Percentiles rank a stretch among this genome's conserved stretches.
Conservation (phyloP, 2,113 vertebrate species). For the Hystrix cristata region DNA sequence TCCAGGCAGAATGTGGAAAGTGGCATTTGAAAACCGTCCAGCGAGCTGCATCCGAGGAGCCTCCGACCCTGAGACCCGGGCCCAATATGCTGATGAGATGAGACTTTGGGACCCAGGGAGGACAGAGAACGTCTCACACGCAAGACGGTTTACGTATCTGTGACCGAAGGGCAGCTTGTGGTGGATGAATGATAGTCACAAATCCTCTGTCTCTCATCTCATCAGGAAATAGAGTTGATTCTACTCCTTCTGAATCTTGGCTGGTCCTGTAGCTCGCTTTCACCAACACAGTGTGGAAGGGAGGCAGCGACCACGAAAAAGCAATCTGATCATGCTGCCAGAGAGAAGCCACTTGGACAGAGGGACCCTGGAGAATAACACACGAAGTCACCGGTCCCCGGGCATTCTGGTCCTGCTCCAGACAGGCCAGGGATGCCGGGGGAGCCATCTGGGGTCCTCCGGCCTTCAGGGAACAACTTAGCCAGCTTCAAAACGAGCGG, state of each 20-base stretch:
- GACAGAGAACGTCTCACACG: neutral
- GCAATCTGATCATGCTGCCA: neutral
- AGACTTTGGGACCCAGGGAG: neutral
- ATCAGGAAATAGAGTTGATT: neutral
- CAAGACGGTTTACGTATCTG: neutral
- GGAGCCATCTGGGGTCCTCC: neutral
- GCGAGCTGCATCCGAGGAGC: too few species aligned
- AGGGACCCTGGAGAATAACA: neutral
- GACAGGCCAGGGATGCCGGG: neutral
- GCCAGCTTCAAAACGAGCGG: neutral
- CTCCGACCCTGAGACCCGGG: neutral
- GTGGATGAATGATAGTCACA: neutral
- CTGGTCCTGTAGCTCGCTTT: neutral
- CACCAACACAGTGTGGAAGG: neutral
- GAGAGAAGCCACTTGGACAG: neutral
- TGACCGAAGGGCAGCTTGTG: neutral
- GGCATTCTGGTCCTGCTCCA: neutral
- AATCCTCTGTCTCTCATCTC: neutral
- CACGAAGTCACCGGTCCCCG: too few species aligned
- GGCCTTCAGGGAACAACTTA: neutral
- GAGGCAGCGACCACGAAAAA: neutral
- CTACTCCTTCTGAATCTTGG: neutral
- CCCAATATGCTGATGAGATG: neutral
- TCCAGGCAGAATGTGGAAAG: neutral
- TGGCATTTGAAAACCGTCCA: neutral